phyloP scores from a whole-genome alignment of 1,140 invertebrate species.

The Diploscapter pachys region DNA sequence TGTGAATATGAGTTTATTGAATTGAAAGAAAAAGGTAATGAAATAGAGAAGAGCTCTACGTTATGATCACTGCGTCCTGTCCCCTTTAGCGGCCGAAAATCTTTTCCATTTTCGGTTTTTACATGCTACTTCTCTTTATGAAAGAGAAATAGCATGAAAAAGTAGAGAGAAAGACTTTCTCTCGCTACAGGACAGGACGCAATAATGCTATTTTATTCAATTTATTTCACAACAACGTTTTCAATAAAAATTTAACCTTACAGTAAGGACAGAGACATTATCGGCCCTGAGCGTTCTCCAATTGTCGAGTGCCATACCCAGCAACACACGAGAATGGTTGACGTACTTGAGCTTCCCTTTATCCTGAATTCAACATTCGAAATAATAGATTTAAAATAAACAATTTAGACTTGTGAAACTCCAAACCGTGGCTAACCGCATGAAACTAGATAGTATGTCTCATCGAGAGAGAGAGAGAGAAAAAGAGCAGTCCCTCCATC shows the following conservation, averaged over 20 bases:
- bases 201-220: not conserved
- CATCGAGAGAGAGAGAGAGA: too few species aligned
- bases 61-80: too few species aligned
- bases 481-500: too few species aligned
- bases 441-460: too few species aligned
- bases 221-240: not conserved
- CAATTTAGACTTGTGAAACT: constrained; percentile 13
- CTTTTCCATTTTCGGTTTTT: too few species aligned
- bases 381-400: not conserved
- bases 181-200: not conserved
- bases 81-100: too few species aligned
- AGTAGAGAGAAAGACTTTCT: too few species aligned
- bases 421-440: constrained; percentile 3
- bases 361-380: not conserved
- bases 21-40: not conserved
- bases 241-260: constrained; percentile 25
- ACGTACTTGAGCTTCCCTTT: constrained; percentile 1
- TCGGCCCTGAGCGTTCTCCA: constrained; percentile 42
- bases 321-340: constrained; percentile 33
- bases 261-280: constrained; percentile 32
- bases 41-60: too few species aligned
- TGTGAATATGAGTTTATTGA: not conserved
- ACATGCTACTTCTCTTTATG: too few species aligned
- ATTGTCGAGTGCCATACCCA: constrained; percentile 28
- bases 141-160: too few species aligned